Base-by-base conservation (phyloP, 2,888 invertebrate genomes). In the Dicyrtomina minuta region DNA sequence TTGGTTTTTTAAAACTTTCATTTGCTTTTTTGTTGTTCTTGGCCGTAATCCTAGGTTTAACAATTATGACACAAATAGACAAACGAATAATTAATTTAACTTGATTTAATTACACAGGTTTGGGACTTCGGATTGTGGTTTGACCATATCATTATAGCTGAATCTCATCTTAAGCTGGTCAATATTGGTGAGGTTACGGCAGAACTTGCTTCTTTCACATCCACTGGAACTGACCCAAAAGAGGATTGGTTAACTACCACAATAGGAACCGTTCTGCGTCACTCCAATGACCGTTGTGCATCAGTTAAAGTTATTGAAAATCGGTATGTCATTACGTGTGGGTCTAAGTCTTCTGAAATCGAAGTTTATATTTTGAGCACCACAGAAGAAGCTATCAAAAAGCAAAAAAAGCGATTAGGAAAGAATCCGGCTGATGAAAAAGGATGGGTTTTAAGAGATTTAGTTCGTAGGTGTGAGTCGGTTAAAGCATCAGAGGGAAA, bases 361-460 rank as follows among this genome's bases (percentile, higher is more conserved):
- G 97, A 98, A 83, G 82, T 93, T 66, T 97, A 93, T 81, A 85
- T 88, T 51, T 88, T 98, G 77, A 88, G 90, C 79, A 83, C 88
- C 0, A 88, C 90, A 22, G 89, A 90, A 13, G 91, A 93, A 79
- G 88, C 91, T 0, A 86, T 87, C 72, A 82, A 84, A 27, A 87
- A 89, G 73, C 84, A 89, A 79, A 84, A 87, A 33, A 96, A 95
- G 82, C 85, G 94, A 46, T 81, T 90, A 58, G 91, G 90, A 79
- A 96, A 92, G 82, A 86, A 87, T 80, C 86, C 79, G 26, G 81
- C 81, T 8, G 73, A 73, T 3, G 74, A 72, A 17, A 56, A 71
- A 22, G 71, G 66, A 10, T 65, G 71, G 4, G 71, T 74, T 44
- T 15, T 78, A 10, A 68, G 72, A 4, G 77, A 78, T 69, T 68